Evolutionary conservation across 2,888 invertebrate genomes (phyloP).

Genomic region (Eilema griseolum): DNA sequence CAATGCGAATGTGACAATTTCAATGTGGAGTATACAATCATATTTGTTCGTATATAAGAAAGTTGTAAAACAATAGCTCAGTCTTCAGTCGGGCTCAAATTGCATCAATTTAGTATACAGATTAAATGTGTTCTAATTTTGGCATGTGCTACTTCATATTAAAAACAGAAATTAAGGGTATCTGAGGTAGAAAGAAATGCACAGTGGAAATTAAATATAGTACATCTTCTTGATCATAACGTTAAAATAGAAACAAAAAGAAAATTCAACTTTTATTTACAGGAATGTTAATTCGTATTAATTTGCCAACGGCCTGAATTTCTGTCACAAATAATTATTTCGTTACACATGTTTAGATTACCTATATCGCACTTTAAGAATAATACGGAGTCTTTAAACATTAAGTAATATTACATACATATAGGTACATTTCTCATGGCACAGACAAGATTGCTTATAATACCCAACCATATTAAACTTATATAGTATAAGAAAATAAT

Average conservation of each 20-base stretch:
- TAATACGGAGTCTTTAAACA: constrained; percentile 4
- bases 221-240: constrained; percentile 12
- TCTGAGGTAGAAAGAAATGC: constrained; percentile 70
- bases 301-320: constrained; percentile 40
- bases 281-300: constrained; percentile 71
- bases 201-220: constrained; percentile 34
- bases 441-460: constrained; percentile 37
- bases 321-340: constrained; percentile 27
- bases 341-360: background rate
- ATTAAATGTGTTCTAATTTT: constrained; percentile 50
- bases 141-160: constrained; percentile 45
- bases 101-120: constrained; percentile 25
- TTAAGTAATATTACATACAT: constrained; percentile 3
- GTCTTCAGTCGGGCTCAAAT: constrained; percentile 58
- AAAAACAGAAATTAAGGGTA: constrained; percentile 36
- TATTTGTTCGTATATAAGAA: constrained; percentile 37
- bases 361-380: constrained; percentile 6
- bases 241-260: constrained; percentile 48
- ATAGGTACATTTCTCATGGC: constrained; percentile 41
- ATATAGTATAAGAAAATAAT: constrained; percentile 10
- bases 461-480: constrained; percentile 18
- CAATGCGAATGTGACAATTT: constrained; percentile 35
- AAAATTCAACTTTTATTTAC: constrained; percentile 63
- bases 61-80: constrained; percentile 56
- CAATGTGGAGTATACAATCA: constrained; percentile 29